Base-by-base conservation (phyloP, 2,888 invertebrate genomes). In the Tortrix viridana region DNA sequence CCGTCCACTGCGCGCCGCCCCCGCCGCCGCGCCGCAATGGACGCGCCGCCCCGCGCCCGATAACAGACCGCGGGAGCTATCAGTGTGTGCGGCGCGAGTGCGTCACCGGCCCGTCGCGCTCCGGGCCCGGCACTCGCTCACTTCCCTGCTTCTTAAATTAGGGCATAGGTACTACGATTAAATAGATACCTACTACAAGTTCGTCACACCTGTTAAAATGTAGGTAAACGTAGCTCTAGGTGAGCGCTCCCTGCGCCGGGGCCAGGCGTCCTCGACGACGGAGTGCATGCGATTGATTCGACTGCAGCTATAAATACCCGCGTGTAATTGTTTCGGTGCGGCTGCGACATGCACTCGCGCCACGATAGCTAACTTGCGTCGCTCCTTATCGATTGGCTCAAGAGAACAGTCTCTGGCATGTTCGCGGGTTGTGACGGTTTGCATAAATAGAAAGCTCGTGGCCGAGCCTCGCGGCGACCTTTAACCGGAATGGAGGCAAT, bases 51-150 rank as follows among this genome's bases (percentile, higher is more conserved):
- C 46, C 56, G 19, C 38, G 55, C 18, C 16, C 49, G 58, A 64
- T 61, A 65, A 61, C 64, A 61, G 38, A 54, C 26, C 38, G 47
- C 20, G 38, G 14, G 38, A 41, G 50, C 38, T 65, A 58, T 67
- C 65, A 56, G 46, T n/a, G 58, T 22, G 22, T 3, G 46, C 9
- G 46, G 22, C 5, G 46, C 20, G 20, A 12, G 47, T 22, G 47
- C 47, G 47, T 46, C 47, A 47, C 22, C 18, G 18, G 46, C 4
- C 22, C 43, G 53, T 43, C 9, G n/a, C 20, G 26, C 26, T n/a
- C 16, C 37, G 37, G 38, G 16, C 52, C 19, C 38, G 9, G 32
- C 26, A 26, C 26, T n/a, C 38, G n/a, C n/a, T 5, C n/a, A n/a
- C 38, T 14, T 38, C 14, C 20, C 19, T 9, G 43, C 43, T 7